Base-by-base conservation (phyloP, 2,797 vertebrate species). In the Sebastes cheni region DNA sequence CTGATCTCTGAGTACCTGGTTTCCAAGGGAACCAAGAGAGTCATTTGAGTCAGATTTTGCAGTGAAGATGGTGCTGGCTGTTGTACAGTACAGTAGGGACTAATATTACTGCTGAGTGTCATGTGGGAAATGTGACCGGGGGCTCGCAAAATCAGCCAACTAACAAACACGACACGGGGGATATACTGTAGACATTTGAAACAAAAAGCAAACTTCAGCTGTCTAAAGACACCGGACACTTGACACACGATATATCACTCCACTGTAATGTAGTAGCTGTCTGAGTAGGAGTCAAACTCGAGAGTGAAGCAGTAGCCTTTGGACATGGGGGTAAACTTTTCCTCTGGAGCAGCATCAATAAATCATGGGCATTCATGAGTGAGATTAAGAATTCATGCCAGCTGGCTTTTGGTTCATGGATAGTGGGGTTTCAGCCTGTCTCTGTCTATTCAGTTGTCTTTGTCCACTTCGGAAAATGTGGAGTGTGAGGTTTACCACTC, bases 321-420 rank as follows among this genome's bases (percentile, higher is more conserved):
- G 65, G 83, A 88, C 80, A 75, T 55, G 30, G 68, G 73, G 86
- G 76, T 81, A 91, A 94, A 93, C 90, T 86, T 93, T 91, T 92
- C 86, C 85, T 86, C 81, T 89, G 83, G 81, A 91, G 82, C 71
- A 7, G 69, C 92, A 95, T 96, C 89, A 94, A 96, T 95, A 93
- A 95, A 90, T 94, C 79, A 96, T 95, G 87, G 42, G 60, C 88
- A 89, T 90, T 93, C 94, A 94, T 84, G 89, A 92, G 90, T 86
- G 84, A 92, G 86, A 94, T 95, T 92, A 95, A 95, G 92, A 93
- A 96, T 95, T 94, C 79, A 95, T 94, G 92, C 89, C 85, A 88
- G 90, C 74, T 83, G 89, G 81, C 92, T 91, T 93, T 91, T 91
- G 89, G 84, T 91, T 90, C 85, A 89, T 90, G 77, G 86, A 91